Base-by-base conservation (phyloP, 2,113 vertebrate species). In the Merops nubicus region DNA sequence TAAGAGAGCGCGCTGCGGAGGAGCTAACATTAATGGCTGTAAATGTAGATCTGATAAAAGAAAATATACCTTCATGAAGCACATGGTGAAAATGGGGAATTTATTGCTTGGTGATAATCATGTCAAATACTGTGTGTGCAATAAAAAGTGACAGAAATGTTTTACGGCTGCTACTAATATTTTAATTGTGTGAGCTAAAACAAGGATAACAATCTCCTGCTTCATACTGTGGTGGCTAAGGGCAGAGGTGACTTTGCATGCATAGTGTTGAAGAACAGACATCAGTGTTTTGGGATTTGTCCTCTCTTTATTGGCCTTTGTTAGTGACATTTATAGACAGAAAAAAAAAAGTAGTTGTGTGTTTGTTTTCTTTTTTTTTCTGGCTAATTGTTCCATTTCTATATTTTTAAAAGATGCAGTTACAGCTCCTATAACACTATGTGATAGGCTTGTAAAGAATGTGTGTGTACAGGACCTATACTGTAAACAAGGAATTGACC, bases 401-500 rank as follows among this genome's bases (percentile, higher is more conserved):
- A 0, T 68, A 42, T 63, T 82, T 89, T 36, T 29, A 48, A 36
- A 47, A 67, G 18, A 36, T 2, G 23, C 34, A 17, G 31, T 38
- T 75, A 70, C 23, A 63, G 19, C 6, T 4, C 5, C 22, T 64
- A 1, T 47, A 48, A 60, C 23, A 29, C 22, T 36, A 8, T 48
- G 43, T 40, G 51, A 72, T 23, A 48, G 1, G 1, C 11, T 81
- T 43, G 14, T 53, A 19, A 70, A 70, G 23, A 74, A 26, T 23
- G 8, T 60, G 9, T 38, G 59, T 82, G 7, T 2, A 1, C 23
- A 56, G 45, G 11, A 4, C 59, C 15, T 1, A 1, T 47, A 59
- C 10, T 42, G 20, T 31, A 57, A 54, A 43, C 25, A 72, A 45
- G 48, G 15, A 34, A 48, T 8, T 60, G 8, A 2, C 28, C 26